A percentile compares a stretch with the other conserved stretches of the same genome.
Conservation (phyloP, 2,113 vertebrate genomes). For the Lutjanus erythropterus region DNA sequence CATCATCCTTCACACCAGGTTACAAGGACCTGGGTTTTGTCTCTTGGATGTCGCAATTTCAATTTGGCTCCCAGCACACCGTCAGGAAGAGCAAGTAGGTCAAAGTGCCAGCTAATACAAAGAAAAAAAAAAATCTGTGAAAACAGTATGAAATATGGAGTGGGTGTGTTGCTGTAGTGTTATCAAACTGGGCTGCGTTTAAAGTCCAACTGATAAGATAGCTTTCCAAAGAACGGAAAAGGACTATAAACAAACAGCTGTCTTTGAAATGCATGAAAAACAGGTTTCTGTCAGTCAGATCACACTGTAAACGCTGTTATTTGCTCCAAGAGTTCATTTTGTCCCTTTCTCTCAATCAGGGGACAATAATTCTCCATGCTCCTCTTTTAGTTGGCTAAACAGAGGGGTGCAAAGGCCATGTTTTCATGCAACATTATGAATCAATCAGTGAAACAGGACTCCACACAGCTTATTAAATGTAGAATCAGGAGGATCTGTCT, state of each 20-base stretch:
- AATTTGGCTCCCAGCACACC: slow-evolving; percentile 19
- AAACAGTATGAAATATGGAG: slow-evolving; percentile 45
- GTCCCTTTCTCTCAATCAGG: background rate
- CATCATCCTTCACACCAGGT: slow-evolving; percentile 29
- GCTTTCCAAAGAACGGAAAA: slow-evolving; percentile 47
- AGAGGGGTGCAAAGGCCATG: slow-evolving; percentile 43
- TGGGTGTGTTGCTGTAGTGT: slow-evolving; percentile 47
- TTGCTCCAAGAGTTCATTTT: background rate
- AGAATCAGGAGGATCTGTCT: no score
- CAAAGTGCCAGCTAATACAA: slow-evolving; percentile 46
- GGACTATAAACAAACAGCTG: slow-evolving; percentile 67
- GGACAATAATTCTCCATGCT: no score
- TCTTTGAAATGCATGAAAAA: slow-evolving; percentile 33
- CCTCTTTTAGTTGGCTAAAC: slow-evolving; percentile 40
- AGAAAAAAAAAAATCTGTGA: slow-evolving; percentile 21
- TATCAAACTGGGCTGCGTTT: slow-evolving; percentile 63
- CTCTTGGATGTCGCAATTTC: slow-evolving; percentile 33
- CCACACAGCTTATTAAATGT: slow-evolving; percentile 35
- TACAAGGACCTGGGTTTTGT: slow-evolving; percentile 23
- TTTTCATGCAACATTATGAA: slow-evolving; percentile 65
- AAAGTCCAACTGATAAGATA: slow-evolving; percentile 82
- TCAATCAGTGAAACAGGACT: slow-evolving; percentile 44
- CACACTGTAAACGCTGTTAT: background rate
- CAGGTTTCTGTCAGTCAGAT: slow-evolving; percentile 7
- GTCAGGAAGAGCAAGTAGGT: slow-evolving; percentile 63